These are phyloP conservation scores for Pseudorectes ferrugineus DNA, from an alignment of 2,113 vertebrate species.

Conservation along the genomic window DNA sequence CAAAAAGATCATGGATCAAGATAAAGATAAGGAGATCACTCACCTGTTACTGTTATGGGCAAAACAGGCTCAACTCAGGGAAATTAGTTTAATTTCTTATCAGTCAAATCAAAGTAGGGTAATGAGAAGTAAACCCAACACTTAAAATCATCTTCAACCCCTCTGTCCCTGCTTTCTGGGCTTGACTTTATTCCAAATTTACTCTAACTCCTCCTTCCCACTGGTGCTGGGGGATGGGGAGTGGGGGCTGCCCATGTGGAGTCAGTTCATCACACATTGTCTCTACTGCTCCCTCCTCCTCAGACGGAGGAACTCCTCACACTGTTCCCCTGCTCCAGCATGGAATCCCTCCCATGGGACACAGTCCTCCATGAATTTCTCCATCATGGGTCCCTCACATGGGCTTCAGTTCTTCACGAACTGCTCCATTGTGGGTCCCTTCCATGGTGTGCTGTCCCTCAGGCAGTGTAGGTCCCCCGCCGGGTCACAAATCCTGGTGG, in stretches of 20 bases:
- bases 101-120: background rate
- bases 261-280: too few species aligned
- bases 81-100: background rate
- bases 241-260: rapidly evolving
- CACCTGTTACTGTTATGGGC: background rate
- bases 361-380: background rate
- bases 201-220: background rate
- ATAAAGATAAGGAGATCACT: background rate
- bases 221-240: background rate
- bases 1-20: background rate
- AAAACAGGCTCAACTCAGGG: background rate
- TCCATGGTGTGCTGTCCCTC: background rate
- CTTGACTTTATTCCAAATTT: background rate
- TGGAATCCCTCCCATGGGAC: background rate
- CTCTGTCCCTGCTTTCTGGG: background rate
- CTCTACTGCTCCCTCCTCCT: background rate
- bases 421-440: background rate
- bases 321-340: background rate
- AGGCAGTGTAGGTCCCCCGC: too few species aligned
- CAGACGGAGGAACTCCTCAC: background rate
- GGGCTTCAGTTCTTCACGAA: background rate
- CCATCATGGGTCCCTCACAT: too few species aligned
- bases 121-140: background rate
- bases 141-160: background rate
- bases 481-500: background rate